Evolutionary conservation across 2,888 invertebrate genomes (phyloP), one percentile per base, ranked within the genome.

Genomic region (Nudaria mundana): DNA sequence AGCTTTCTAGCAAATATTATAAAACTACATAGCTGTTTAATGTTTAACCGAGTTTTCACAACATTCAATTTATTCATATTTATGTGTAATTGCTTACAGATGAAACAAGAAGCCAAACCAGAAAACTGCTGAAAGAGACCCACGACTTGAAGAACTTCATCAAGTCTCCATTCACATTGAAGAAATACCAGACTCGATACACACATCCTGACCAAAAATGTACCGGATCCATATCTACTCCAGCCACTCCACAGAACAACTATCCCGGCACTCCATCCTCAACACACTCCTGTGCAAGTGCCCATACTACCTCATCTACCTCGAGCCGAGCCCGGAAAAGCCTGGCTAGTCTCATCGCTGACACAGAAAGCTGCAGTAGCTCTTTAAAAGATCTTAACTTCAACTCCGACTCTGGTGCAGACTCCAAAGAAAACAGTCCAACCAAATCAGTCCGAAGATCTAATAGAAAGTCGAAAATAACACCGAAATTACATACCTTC

Each of bases 291-390:
- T 86, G 86, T 49, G 59, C 78, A 24, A 88, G 87, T 56, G 68
- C 65, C 0, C 80, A 85, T 13, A 86, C 87, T 5, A 77, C 71
- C 2, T 84, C 86, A 0, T 88, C 87, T 5, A 81, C 83, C 7
- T 81, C 85, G n/a, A 86, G 86, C 64, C 63, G 73, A 7, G 88
- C 86, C 6, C 69, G 88, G 3, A 86, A 86, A 46, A 85, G 85
- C 51, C 66, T 88, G 3, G 85, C 85, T 31, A 82, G 76, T 49
- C 76, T 88, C 31, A 87, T 86, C 12, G 88, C 87, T 10, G 88
- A 89, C 51, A 81, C 88, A 2, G 89, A 89, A 49, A 89, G 88
- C 56, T 89, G 89, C 57, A 89, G 88, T 61, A 89, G 88, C 55
- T 89, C 89, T 3, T 50, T 89, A 5, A 87, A 89, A 77, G 89